A percentile compares a stretch with the other conserved stretches of the same genome.
These are phyloP conservation scores for Anguilla obscura DNA, from an alignment of 2,797 vertebrate genomes.

Conservation along the genomic window DNA sequence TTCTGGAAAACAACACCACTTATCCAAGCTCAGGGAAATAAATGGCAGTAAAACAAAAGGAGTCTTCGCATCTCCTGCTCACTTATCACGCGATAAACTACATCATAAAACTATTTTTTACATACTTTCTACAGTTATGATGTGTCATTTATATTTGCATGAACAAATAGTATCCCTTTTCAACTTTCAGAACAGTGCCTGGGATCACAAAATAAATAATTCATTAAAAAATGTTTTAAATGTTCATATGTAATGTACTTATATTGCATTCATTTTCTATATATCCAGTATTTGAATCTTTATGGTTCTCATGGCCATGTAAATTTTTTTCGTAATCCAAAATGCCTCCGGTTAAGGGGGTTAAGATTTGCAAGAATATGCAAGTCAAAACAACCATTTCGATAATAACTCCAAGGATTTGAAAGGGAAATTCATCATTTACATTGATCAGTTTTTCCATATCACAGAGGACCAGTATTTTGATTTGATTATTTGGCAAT, in stretches of 20 bases:
- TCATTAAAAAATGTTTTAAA: no score
- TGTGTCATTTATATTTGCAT: no score
- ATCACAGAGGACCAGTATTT: not conserved
- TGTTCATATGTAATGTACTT: no score
- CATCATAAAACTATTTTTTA: no score
- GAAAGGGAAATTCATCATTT: conserved; percentile 7
- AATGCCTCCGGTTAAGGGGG: not conserved
- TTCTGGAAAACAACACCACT: not conserved
- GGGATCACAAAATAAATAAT: no score
- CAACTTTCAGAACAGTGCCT: no score
- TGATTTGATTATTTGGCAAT: conserved; percentile 12
- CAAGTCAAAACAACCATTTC: not conserved
- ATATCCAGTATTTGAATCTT: no score
- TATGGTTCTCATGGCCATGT: conserved; percentile 28
- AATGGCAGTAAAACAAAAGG: not conserved
- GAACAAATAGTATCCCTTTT: no score
- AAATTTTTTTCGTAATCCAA: conserved; percentile 30
- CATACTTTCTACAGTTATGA: no score
- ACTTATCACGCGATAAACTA: no score
- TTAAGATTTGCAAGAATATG: conserved; percentile 18
- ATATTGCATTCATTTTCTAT: no score
- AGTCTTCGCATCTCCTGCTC: not conserved
- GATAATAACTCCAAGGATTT: conserved; percentile 22
- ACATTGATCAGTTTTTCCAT: not conserved
- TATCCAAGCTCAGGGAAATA: not conserved